These are phyloP conservation scores for Dasyurus viverrinus DNA, from an alignment of 2,113 vertebrate species.

Conservation along the genomic window DNA sequence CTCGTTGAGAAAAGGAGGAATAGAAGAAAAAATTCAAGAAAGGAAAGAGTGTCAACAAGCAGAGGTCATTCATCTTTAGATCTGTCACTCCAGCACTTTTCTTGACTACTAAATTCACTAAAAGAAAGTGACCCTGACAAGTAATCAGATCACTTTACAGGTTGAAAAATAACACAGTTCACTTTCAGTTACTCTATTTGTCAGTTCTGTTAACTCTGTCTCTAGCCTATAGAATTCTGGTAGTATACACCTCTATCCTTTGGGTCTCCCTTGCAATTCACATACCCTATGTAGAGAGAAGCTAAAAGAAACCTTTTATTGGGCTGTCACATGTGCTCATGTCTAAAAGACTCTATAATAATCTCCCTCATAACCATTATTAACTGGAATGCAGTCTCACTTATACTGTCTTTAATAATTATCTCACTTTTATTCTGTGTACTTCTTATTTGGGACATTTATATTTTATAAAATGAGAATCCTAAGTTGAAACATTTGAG, in stretches of 20 bases:
- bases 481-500: background rate
- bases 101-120: background rate
- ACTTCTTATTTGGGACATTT: background rate
- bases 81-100: background rate
- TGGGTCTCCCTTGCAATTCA: background rate
- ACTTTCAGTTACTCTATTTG: background rate
- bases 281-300: background rate
- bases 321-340: background rate
- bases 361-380: background rate
- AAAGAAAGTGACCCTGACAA: constrained; percentile 1
- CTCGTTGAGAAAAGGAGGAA: background rate
- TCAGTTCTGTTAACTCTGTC: background rate
- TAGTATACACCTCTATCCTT: background rate
- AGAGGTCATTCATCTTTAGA: background rate
- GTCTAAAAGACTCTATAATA: background rate
- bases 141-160: background rate
- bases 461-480: background rate
- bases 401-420: background rate
- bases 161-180: background rate
- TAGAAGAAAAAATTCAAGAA: background rate
- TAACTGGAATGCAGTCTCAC: background rate
- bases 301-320: background rate
- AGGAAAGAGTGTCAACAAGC: background rate
- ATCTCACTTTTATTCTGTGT: background rate
- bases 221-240: background rate